phyloP scores from a whole-genome alignment of 2,113 vertebrate genomes.

The Amazona guildingii region DNA sequence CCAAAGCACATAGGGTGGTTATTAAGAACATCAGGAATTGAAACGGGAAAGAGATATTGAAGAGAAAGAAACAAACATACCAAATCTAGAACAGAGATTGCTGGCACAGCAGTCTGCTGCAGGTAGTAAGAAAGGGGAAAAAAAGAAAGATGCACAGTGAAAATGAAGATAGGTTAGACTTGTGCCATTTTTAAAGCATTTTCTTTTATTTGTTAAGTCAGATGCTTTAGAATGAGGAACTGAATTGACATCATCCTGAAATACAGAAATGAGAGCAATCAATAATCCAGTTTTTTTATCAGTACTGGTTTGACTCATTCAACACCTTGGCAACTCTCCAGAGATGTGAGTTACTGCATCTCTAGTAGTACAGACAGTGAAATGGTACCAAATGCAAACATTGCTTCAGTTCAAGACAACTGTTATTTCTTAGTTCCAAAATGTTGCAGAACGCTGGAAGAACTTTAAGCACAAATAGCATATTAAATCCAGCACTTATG shows the following conservation, averaged over 20 bases:
- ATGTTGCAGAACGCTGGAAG: constrained; percentile 1
- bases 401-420: background rate
- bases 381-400: background rate
- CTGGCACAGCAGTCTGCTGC: constrained; percentile 99
- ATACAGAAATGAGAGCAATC: background rate
- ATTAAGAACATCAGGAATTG: constrained; percentile 44
- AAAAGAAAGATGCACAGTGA: constrained; percentile 83
- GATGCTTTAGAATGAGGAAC: background rate
- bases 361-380: background rate
- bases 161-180: constrained; percentile 75
- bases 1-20: constrained; percentile 37
- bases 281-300: background rate
- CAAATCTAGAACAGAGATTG: constrained; percentile 99
- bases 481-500: constrained; percentile 7
- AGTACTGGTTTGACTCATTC: background rate
- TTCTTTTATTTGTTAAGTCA: constrained; percentile 51
- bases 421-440: background rate
- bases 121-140: constrained; percentile 77
- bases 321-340: background rate
- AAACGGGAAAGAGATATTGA: constrained; percentile 67
- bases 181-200: constrained; percentile 67
- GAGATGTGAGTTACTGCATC: background rate
- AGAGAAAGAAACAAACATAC: constrained; percentile 91
- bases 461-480: background rate
- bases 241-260: background rate